Evolutionary conservation across 2,797 vertebrate species (phyloP).

Genomic region (Margarornis squamiger): DNA sequence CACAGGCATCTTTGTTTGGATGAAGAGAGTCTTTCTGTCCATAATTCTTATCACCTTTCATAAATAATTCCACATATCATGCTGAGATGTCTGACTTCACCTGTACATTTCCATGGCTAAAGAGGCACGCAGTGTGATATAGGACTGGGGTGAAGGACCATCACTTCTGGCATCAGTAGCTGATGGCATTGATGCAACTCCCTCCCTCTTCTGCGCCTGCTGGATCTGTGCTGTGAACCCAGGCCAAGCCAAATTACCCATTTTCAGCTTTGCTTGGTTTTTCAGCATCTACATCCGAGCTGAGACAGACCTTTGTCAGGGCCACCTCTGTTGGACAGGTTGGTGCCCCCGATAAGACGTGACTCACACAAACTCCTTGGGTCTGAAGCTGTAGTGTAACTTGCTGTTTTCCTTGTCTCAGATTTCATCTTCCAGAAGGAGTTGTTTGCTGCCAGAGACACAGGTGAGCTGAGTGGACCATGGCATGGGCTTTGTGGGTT

Average conservation of each 20-base stretch:
- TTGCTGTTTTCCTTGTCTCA: neutral
- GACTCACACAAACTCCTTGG: neutral
- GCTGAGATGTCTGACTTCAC: neutral
- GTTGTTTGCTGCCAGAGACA: slow-evolving; percentile 17
- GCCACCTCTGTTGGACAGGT: neutral
- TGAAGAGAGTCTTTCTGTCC: neutral
- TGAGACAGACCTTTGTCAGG: neutral
- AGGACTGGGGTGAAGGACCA: neutral
- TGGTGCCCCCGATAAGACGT: neutral
- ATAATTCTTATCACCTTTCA: neutral
- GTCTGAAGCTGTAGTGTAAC: neutral
- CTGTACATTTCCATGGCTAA: rapidly evolving
- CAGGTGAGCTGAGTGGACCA: neutral
- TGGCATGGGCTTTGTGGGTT: rapidly evolving
- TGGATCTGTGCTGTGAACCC: neutral
- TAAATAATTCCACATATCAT: neutral
- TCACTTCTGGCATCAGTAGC: neutral
- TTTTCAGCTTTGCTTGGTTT: neutral
- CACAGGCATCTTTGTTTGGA: neutral
- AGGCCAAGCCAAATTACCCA: rapidly evolving
- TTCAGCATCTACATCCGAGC: neutral
- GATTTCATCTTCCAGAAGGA: slow-evolving; percentile 55
- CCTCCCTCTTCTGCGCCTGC: neutral
- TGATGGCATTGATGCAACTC: neutral
- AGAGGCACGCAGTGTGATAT: neutral